phyloP scores from a whole-genome alignment of 2,113 vertebrate genomes.

The Serilophus lunatus region DNA sequence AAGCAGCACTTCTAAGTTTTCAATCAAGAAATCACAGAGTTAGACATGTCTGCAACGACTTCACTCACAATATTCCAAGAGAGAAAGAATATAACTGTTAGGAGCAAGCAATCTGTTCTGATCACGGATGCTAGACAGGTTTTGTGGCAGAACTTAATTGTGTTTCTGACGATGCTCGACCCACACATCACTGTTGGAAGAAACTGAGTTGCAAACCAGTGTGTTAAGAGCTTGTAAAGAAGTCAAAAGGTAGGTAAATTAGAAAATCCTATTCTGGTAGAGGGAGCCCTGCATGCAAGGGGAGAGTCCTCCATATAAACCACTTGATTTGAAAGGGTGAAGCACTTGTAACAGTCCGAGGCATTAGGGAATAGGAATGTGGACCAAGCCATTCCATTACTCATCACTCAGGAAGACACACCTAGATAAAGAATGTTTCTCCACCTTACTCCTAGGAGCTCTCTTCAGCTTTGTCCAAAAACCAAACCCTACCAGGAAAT shows the following conservation, averaged over 20 bases:
- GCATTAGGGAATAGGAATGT: not conserved
- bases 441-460: not conserved
- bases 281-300: not conserved
- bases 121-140: not conserved
- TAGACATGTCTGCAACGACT: not conserved
- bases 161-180: not conserved
- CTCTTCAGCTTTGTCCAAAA: not conserved
- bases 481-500: not conserved
- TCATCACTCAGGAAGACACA: conserved; percentile 29
- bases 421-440: conserved; percentile 8
- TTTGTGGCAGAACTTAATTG: not conserved
- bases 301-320: not conserved
- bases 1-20: not conserved
- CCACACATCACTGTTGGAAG: not conserved
- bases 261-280: not conserved
- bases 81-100: not conserved
- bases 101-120: not conserved
- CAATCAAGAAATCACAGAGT: not conserved
- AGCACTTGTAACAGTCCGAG: not conserved
- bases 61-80: not conserved
- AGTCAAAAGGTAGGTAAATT: not conserved
- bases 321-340: not conserved
- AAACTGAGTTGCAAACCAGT: not conserved
- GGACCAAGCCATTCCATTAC: not conserved
- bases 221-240: not conserved